phyloP scores from a whole-genome alignment of 2,888 invertebrate genomes.

The Epirrhoe tristata region DNA sequence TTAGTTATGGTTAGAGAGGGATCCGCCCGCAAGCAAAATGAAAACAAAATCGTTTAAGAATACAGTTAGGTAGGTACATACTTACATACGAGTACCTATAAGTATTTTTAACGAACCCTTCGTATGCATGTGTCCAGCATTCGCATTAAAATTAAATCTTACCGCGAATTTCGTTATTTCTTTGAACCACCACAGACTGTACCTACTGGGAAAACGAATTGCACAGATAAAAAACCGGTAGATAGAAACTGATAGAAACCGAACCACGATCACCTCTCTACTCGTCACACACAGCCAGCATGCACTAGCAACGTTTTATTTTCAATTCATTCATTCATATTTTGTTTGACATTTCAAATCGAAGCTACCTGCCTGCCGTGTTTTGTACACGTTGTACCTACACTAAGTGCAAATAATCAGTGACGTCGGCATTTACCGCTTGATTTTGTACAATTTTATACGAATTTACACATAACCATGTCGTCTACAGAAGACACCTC shows the following conservation, averaged over 20 bases:
- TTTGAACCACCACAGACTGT: no score
- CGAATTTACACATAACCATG: conserved; percentile 56
- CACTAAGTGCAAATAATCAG: conserved; percentile 28
- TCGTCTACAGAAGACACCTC: conserved; percentile 85
- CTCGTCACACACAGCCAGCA: neutral
- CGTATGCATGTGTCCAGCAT: no score
- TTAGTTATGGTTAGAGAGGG: no score
- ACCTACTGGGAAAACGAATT: no score
- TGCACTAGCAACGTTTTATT: neutral
- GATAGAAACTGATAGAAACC: neutral
- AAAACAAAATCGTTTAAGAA: no score
- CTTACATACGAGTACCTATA: no score
- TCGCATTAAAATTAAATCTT: no score
- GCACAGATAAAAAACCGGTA: neutral
- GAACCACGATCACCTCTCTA: neutral
- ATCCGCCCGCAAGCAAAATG: no score
- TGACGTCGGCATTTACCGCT: conserved; percentile 48
- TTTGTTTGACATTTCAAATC: neutral
- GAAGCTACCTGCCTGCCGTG: conserved; percentile 15
- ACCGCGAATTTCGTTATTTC: no score
- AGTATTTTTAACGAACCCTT: no score
- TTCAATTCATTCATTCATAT: no score
- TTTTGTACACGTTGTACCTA: conserved; percentile 61
- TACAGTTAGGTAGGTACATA: no score
- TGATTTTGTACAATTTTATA: conserved; percentile 31